Conservation (phyloP, 2,888 invertebrate species). For the Noctua janthe region DNA sequence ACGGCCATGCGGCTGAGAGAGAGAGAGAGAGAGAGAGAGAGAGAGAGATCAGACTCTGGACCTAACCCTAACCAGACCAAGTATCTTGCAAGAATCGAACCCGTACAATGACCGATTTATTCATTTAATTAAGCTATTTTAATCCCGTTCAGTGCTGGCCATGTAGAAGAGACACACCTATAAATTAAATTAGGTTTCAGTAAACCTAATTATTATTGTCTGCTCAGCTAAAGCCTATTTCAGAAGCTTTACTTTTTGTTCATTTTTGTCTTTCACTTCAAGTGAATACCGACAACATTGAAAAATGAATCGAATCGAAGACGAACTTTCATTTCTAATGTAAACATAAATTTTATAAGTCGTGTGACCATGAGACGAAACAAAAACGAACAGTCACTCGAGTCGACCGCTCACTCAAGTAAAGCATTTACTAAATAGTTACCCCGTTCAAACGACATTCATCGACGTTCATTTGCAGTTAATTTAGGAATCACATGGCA, state of each 20-base stretch:
- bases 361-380: background rate
- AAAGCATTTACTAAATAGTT: background rate
- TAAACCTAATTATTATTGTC: conserved; percentile 1
- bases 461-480: background rate
- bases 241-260: background rate
- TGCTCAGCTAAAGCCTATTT: conserved; percentile 7
- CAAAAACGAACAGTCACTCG: background rate
- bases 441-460: background rate
- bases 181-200: background rate
- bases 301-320: background rate
- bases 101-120: background rate
- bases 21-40: too few relatives aligned
- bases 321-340: background rate
- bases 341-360: background rate
- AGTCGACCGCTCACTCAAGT: background rate
- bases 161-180: background rate
- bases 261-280: background rate
- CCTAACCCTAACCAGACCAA: background rate
- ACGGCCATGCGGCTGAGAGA: too few relatives aligned
- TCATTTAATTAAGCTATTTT: background rate
- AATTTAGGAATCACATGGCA: background rate
- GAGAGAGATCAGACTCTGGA: background rate
- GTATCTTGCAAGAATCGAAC: background rate
- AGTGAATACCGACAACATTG: background rate
- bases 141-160: background rate